phyloP scores from a whole-genome alignment of 2,888 invertebrate species.

The Teinopalpus imperialis region DNA sequence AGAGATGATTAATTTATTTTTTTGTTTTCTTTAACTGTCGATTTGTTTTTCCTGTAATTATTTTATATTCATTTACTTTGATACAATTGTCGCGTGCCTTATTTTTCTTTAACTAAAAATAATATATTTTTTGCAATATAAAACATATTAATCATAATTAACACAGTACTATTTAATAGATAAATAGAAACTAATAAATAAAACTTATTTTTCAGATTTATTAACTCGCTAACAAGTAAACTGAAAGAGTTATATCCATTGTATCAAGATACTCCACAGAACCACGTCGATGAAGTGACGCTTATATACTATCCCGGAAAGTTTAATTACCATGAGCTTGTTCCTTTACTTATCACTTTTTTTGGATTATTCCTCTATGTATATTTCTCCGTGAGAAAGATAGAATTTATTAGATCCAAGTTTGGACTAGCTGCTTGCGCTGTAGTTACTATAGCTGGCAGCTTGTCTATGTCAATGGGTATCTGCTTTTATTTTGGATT shows the following conservation, averaged over 20 bases:
- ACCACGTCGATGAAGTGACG: conserved; percentile 66
- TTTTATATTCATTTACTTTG: too few relatives aligned
- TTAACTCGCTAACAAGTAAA: conserved; percentile 87
- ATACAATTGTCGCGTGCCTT: too few relatives aligned
- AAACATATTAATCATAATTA: too few relatives aligned
- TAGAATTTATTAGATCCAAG: conserved; percentile 95
- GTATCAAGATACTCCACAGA: conserved; percentile 79
- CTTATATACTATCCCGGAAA: conserved; percentile 94
- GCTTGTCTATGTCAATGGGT: conserved; percentile 95
- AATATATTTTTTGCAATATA: too few relatives aligned
- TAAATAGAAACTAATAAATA: too few relatives aligned
- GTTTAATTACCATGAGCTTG: conserved; percentile 91
- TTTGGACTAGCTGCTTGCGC: conserved; percentile 93
- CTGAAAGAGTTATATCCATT: conserved; percentile 87
- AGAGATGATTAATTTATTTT: too few relatives aligned
- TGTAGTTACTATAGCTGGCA: conserved; percentile 92
- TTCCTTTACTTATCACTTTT: conserved; percentile 93
- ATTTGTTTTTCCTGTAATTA: conserved; percentile 2
- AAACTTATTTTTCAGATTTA: conserved; percentile 85
- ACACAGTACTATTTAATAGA: too few relatives aligned
- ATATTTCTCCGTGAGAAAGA: conserved; percentile 97
- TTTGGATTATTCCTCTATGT: conserved; percentile 94
- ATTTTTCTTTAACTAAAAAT: too few relatives aligned
- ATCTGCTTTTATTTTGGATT: conserved; percentile 93
- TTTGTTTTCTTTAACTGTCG: too few relatives aligned